A percentile compares a stretch with the other conserved stretches of the same genome.
These are phyloP conservation scores for Scartelaos histophorus DNA, from an alignment of 2,113 vertebrate genomes.

Conservation along the genomic window DNA sequence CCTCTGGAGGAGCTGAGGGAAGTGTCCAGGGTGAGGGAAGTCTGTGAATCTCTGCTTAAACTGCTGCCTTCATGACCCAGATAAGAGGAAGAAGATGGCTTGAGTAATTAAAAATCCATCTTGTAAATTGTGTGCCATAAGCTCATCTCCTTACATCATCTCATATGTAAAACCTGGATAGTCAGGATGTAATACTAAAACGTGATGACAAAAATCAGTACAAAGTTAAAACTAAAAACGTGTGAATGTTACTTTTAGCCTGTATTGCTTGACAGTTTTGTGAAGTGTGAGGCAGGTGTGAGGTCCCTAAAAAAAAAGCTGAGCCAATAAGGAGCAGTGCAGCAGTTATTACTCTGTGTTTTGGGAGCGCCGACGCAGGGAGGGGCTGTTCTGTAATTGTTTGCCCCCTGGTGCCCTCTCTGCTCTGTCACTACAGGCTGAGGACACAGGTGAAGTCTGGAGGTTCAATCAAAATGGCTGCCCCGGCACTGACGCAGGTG, in stretches of 20 bases:
- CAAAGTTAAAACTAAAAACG: neutral
- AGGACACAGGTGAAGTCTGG: conserved; percentile 12
- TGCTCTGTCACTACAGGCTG: conserved; percentile 13
- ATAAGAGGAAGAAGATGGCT: no score
- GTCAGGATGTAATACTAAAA: neutral
- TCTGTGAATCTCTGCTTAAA: no score
- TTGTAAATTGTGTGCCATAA: no score
- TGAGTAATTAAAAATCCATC: no score
- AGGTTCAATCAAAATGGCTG: conserved; percentile 17
- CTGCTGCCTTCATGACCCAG: no score
- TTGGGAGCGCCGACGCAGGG: conserved; percentile 11
- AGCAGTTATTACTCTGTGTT: conserved; percentile 22
- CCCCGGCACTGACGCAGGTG: conserved; percentile 7
- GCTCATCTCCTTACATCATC: no score
- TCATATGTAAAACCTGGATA: no score
- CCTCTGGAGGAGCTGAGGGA: no score
- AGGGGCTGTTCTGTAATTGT: conserved; percentile 29
- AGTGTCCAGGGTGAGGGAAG: no score
- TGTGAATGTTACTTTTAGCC: neutral
- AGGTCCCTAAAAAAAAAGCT: neutral
- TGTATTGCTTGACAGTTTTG: neutral
- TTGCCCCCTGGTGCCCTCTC: conserved; percentile 29
- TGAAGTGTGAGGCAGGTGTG: neutral
- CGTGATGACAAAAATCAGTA: neutral
- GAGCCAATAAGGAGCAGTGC: conserved; percentile 3